Percentiles rank a stretch among this genome's conserved stretches.
Conservation (phyloP, 2,797 vertebrate species). For the Chrysocyon brachyurus region DNA sequence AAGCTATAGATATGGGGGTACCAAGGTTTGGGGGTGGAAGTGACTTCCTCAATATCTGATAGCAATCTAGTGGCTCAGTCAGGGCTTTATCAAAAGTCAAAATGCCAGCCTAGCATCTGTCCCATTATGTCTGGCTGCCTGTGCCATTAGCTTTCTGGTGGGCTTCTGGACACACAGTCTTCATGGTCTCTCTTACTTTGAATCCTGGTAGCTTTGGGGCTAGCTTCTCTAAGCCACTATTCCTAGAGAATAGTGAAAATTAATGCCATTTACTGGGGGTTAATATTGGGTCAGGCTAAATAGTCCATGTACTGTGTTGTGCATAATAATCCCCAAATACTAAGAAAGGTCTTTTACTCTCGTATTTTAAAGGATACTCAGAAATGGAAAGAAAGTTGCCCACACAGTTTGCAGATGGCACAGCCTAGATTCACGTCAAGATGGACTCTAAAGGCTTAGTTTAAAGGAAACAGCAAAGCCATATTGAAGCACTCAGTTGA, state of each 20-base stretch:
- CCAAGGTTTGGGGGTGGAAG: not conserved
- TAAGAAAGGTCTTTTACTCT: not conserved
- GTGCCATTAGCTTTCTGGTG: not conserved
- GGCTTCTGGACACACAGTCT: not conserved
- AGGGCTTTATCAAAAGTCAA: not conserved
- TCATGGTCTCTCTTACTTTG: not conserved
- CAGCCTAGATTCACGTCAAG: not conserved
- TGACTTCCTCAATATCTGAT: not conserved
- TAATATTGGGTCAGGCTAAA: not conserved
- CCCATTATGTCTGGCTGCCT: not conserved
- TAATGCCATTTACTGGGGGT: not conserved
- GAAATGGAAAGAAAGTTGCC: not conserved
- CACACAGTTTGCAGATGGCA: not conserved
- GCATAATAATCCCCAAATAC: not conserved
- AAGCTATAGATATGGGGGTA: not conserved
- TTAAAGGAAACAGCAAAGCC: not conserved
- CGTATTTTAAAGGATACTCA: not conserved
- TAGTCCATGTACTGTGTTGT: not conserved
- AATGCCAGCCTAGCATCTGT: not conserved
- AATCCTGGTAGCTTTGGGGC: not conserved
- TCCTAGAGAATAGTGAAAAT: not conserved
- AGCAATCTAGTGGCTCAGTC: not conserved
- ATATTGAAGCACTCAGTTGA: not conserved
- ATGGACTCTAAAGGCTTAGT: not conserved
- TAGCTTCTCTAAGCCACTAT: not conserved